Evolutionary conservation across 2,797 vertebrate species (phyloP), one percentile per base, ranked within the genome.

Genomic region (Pelodytes ibericus): DNA sequence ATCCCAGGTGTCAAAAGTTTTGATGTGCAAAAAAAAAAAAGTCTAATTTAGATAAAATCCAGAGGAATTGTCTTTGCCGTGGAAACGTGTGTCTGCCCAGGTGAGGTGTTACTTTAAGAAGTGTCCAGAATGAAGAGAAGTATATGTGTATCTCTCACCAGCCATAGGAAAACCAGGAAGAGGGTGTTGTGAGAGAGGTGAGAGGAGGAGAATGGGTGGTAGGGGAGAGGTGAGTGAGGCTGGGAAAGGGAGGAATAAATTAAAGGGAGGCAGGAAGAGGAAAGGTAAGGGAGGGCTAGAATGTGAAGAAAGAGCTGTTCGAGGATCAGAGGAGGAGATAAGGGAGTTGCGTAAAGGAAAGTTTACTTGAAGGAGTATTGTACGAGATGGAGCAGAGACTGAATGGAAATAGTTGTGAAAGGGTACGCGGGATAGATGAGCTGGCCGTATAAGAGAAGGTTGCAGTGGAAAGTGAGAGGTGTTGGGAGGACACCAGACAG

Each of bases 81-180:
- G 16, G 10, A 47, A 31, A 56, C 16, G 60, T 51, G 16, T 67
- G 26, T n/a, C 27, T 18, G n/a, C 66, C 62, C 75, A 77, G 62
- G 75, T 51, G 47, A 44, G 47, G 16, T 33, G 66, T 47, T 47
- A 25, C 58, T 71, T 47, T 24, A 44, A n/a, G 5, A 49, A 68
- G 25, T 31, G 41, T 18, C 4, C 24, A 27, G 11, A 51, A 27
- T 15, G 20, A 2, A 36, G 24, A 16, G 33, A 31, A 51, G 62
- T 49, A 29, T 41, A n/a, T 25, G 59, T 25, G 27, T 22, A 27
- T 2, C 30, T 30, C 26, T 44, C 49, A 53, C n/a, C 24, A 66
- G 30, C 53, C 53, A 72, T 30, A 60, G 20, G 62, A 59, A 57
- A 47, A 64, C 25, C 58, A 71, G 66, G 67, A 59, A 71, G 59